phyloP scores from a whole-genome alignment of 2,888 invertebrate genomes.

The Hemithea aestivaria region DNA sequence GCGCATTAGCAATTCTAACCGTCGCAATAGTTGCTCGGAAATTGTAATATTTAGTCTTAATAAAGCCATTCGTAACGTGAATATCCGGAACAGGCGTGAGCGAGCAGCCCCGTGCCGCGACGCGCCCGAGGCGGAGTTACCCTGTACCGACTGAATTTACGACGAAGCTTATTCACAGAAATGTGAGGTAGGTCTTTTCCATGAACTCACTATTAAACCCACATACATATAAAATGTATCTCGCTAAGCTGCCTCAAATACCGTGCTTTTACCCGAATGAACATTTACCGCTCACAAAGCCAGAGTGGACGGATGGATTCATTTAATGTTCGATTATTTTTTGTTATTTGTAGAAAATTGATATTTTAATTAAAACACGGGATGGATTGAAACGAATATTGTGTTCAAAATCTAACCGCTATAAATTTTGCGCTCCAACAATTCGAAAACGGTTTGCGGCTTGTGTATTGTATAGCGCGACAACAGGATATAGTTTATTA shows the following conservation, averaged over 20 bases:
- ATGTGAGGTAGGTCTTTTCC: conserved; percentile 23
- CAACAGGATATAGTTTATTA: conserved; percentile 63
- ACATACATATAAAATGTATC: conserved; percentile 15
- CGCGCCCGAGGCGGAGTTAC: conserved; percentile 47
- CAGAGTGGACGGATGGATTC: conserved; percentile 18
- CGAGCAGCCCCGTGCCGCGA: conserved; percentile 37
- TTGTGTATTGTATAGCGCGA: conserved; percentile 50
- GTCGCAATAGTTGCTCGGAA: conserved; percentile 65
- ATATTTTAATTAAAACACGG: conserved; percentile 24
- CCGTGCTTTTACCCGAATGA: conserved; percentile 14
- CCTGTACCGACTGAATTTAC: conserved; percentile 50
- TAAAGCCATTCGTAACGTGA: conserved; percentile 72
- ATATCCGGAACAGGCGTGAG: conserved; percentile 65
- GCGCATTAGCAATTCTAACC: conserved; percentile 70
- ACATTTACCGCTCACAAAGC: conserved; percentile 16
- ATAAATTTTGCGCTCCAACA: conserved; percentile 50
- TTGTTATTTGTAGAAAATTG: conserved; percentile 6
- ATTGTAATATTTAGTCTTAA: conserved; percentile 76
- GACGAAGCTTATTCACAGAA: conserved; percentile 45
- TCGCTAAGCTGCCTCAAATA: conserved; percentile 10
- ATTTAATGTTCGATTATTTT: conserved; percentile 12
- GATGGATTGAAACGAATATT: conserved; percentile 32
- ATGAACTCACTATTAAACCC: conserved; percentile 21
- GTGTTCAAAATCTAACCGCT: conserved; percentile 50
- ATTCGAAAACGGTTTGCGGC: conserved; percentile 49